These are phyloP conservation scores for Acronicta psi DNA, from an alignment of 2,888 invertebrate genomes.

Conservation along the genomic window DNA sequence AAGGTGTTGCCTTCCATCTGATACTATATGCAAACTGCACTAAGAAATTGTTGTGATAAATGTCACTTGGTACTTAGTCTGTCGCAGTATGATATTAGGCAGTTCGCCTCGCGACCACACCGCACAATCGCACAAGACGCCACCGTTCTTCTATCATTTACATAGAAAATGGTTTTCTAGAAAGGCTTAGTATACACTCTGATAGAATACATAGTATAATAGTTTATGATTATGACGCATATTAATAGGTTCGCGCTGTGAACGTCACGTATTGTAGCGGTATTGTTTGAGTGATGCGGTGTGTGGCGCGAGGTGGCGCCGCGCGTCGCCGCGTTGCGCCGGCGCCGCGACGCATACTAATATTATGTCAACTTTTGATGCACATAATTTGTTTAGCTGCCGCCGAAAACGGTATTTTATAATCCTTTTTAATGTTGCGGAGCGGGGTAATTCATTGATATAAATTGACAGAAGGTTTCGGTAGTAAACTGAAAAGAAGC, in stretches of 20 bases:
- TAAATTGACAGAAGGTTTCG: too few species aligned
- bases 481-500: too few species aligned
- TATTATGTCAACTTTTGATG: slow-evolving; percentile 12
- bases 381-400: slow-evolving; percentile 12
- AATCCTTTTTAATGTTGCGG: too few species aligned
- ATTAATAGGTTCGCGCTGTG: slow-evolving; percentile 21
- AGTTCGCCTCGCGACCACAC: slow-evolving; percentile 28
- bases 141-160: slow-evolving; percentile 25
- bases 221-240: slow-evolving; percentile 34
- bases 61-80: slow-evolving; percentile 13
- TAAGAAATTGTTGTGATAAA: background rate
- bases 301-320: slow-evolving; percentile 56
- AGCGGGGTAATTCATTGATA: too few species aligned
- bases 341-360: slow-evolving; percentile 47
- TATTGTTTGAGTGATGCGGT: slow-evolving; percentile 45
- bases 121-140: slow-evolving; percentile 26
- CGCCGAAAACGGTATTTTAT: slow-evolving; percentile 9
- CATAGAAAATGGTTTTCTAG: slow-evolving; percentile 31
- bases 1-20: slow-evolving; percentile 10
- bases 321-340: slow-evolving; percentile 19
- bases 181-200: slow-evolving; percentile 23
- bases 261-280: slow-evolving; percentile 50
- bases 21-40: slow-evolving; percentile 22
- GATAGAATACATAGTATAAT: slow-evolving; percentile 39
- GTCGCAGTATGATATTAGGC: slow-evolving; percentile 8